Base-by-base conservation (phyloP, 2,797 vertebrate species). In the Hydrophis major region DNA sequence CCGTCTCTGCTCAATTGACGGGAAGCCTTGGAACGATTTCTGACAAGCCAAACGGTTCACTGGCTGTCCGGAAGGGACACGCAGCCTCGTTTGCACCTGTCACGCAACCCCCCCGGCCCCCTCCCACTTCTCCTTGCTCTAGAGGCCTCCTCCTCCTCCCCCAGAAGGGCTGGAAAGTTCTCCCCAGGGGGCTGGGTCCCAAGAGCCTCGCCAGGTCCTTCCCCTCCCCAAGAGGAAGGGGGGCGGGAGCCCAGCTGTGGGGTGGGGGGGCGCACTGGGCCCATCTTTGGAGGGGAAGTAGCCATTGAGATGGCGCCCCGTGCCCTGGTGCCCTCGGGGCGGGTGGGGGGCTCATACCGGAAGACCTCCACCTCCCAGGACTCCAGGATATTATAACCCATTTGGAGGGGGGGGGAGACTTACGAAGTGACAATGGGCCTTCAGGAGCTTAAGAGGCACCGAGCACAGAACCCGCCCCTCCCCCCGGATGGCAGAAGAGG, bases 11-110 rank as follows among this genome's bases (percentile, higher is more conserved):
- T 25, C 61, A 20, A 22, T 89, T 57, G 2, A 27, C 25, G 20
- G 28, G 42, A 53, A 88, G 61, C 57, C n/a, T 5, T 18, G 63
- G 47, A 83, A 88, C 7, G 89, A 89, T 86, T 93, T 83, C 69
- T 91, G 78, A 93, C 78, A 47, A 92, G 94, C 92, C 92, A 93
- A 88, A 47, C 55, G 63, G 63, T 69, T 42, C 0, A 28, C 28
- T 50, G 1, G 1, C 18, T 60, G 93, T 56, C 18, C 16, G 0
- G 27, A 22, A 86, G 93, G 88, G 32, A 14, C 86, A 28, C 61
- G 1, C 0, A 90, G 57, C 4, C 88, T 22, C 4, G 78, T 92
- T 87, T 69, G 87, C 94, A 37, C 88, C 14, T 42, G 89, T 20
- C n/a, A n/a, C n/a, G n/a, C n/a, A n/a, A n/a, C 53, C 50, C 55